Evolutionary conservation across 2,797 vertebrate species (phyloP).

Genomic region (Acomys russatus): DNA sequence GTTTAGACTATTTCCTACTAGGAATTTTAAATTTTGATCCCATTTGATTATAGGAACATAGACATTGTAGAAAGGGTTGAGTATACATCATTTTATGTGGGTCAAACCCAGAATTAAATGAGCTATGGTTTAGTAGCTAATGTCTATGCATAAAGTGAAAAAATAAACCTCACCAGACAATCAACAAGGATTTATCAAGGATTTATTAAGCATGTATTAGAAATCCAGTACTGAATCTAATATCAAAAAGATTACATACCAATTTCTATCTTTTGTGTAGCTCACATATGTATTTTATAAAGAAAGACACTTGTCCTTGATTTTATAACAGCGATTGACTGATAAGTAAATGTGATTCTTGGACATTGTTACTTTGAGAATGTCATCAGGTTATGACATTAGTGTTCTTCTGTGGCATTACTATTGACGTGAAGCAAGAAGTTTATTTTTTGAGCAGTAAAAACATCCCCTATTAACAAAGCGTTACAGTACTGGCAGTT

Average conservation of each 20-base stretch:
- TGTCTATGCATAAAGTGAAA: constrained; percentile 52
- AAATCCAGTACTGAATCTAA: constrained; percentile 2
- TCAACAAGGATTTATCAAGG: neutral
- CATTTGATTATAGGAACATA: neutral
- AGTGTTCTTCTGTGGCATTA: neutral
- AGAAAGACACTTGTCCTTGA: neutral
- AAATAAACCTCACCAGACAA: constrained; percentile 1
- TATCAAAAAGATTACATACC: neutral
- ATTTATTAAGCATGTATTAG: constrained; percentile 13
- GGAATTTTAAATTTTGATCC: neutral
- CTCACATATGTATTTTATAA: constrained; percentile 19
- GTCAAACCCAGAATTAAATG: constrained; percentile 19
- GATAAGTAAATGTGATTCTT: constrained; percentile 15
- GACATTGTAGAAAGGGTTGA: neutral
- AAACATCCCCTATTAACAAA: neutral
- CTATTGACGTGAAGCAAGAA: constrained; percentile 42
- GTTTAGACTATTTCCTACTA: neutral
- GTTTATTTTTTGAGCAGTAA: constrained; percentile 24
- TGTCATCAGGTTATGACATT: constrained; percentile 2
- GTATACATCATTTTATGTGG: constrained; percentile 2
- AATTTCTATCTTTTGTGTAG: neutral
- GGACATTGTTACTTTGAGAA: constrained; percentile 35
- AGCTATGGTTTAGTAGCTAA: constrained; percentile 13
- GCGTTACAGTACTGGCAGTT: neutral
- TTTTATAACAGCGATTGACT: constrained; percentile 17